Evolutionary conservation across 2,113 vertebrate genomes (phyloP).

Genomic region (Calyptomena viridis): DNA sequence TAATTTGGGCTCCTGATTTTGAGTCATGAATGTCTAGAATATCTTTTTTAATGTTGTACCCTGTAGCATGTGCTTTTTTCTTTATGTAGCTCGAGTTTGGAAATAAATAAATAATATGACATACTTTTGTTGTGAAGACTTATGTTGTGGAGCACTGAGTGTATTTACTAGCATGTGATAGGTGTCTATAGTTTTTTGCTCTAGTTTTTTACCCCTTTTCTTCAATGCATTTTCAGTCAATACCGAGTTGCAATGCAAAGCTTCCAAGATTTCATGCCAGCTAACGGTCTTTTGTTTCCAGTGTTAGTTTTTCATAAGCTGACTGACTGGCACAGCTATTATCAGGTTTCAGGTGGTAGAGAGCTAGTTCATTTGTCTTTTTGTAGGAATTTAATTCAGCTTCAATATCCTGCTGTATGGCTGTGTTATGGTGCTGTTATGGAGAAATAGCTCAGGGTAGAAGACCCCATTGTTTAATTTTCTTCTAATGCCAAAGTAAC

Average conservation of each 20-base stretch:
- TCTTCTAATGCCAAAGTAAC: background rate
- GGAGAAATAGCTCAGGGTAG: background rate
- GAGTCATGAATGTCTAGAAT: background rate
- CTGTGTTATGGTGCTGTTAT: too few relatives aligned
- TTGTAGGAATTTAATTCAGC: background rate
- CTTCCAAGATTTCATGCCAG: background rate
- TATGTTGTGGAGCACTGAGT: background rate
- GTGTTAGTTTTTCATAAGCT: background rate
- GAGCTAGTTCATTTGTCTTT: slow-evolving; percentile 16
- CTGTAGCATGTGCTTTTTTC: background rate
- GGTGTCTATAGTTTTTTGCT: background rate
- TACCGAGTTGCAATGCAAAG: background rate
- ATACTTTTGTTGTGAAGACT: background rate
- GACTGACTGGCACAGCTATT: background rate
- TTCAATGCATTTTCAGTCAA: background rate
- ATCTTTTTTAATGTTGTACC: background rate
- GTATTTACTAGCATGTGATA: background rate
- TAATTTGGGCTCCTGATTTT: background rate
- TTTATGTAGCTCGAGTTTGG: background rate
- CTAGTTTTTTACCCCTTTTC: background rate
- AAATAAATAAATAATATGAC: background rate
- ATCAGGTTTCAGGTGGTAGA: background rate
- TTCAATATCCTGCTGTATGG: background rate
- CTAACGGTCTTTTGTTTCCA: background rate
- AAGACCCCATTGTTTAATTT: slow-evolving; percentile 1